Conservation (phyloP, 2,797 vertebrate species). For the Platyrinchus mystaceus region DNA sequence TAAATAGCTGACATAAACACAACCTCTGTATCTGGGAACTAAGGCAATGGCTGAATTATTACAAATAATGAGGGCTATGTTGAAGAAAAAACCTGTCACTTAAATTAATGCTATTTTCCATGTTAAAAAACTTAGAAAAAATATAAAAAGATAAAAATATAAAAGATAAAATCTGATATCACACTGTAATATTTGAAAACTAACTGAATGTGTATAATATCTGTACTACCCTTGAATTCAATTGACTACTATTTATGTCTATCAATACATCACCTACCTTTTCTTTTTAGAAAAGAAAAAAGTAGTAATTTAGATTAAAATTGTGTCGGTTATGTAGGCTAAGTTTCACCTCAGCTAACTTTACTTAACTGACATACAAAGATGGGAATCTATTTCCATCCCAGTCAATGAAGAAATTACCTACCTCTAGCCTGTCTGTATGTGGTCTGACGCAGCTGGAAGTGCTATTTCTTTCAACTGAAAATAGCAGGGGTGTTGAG, state of each 20-base stretch:
- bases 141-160: no score
- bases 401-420: neutral
- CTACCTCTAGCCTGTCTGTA: neutral
- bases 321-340: neutral
- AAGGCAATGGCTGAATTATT: neutral
- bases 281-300: neutral
- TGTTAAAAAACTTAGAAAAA: neutral
- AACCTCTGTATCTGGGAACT: neutral
- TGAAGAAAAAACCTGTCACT: neutral
- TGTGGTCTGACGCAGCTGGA: neutral
- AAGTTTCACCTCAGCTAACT: neutral
- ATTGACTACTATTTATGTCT: neutral
- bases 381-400: neutral
- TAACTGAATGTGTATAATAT: neutral
- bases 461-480: neutral
- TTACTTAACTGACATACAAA: neutral
- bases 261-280: neutral
- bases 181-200: neutral
- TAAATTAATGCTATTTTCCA: neutral
- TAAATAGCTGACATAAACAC: neutral
- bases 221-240: neutral
- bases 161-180: no score
- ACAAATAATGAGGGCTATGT: neutral
- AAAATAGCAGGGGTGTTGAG: neutral
- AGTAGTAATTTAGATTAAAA: neutral